Conservation (phyloP, 1,140 invertebrate genomes). For the Xylocopa sonorina region DNA sequence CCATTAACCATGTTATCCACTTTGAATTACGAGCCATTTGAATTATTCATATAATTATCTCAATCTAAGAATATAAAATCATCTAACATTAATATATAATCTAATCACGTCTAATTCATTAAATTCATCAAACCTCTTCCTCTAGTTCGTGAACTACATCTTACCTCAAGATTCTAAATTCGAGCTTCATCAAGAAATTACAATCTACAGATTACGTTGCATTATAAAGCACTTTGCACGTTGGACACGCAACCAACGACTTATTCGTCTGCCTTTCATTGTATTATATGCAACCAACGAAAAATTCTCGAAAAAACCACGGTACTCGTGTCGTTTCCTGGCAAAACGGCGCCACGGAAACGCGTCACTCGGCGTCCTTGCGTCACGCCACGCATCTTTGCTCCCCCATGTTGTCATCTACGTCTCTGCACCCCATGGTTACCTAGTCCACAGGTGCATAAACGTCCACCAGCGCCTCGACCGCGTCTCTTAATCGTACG, state of each 20-base stretch:
- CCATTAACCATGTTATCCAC: neutral
- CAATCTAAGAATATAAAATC: neutral
- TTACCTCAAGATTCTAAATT: too few species aligned
- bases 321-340: neutral
- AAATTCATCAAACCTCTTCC: neutral
- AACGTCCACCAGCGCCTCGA: neutral
- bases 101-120: neutral
- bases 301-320: too few species aligned
- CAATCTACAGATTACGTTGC: too few species aligned
- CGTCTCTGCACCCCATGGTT: neutral
- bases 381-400: slow-evolving; percentile 1
- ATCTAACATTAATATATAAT: neutral
- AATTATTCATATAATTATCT: neutral
- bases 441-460: neutral
- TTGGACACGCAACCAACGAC: too few species aligned
- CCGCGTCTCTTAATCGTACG: too few species aligned
- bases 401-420: neutral
- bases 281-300: too few species aligned
- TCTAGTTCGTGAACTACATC: neutral
- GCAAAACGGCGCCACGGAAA: neutral
- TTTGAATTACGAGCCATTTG: too few species aligned
- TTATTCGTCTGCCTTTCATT: too few species aligned
- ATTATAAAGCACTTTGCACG: too few species aligned
- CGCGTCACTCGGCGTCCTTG: slow-evolving; percentile 23
- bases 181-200: too few species aligned